Conservation (phyloP, 1,140 invertebrate species). For the Cotesia chilonis region DNA sequence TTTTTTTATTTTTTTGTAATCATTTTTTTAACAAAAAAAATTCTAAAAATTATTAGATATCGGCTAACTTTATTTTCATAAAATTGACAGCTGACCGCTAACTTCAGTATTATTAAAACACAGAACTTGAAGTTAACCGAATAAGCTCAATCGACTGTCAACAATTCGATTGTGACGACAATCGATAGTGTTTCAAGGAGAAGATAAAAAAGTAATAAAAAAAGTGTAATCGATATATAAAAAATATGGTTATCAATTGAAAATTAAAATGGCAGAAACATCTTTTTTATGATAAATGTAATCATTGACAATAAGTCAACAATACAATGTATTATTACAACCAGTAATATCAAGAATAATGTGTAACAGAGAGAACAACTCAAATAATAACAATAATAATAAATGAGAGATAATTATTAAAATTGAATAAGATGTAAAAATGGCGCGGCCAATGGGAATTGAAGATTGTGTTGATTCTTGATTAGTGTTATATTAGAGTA, state of each 20-base stretch:
- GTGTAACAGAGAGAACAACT: not conserved
- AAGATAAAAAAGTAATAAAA: not conserved
- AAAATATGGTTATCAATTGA: not conserved
- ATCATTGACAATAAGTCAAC: not conserved
- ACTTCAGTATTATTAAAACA: not conserved
- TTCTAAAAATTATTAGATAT: no score
- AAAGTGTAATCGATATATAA: not conserved
- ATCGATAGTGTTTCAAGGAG: no score
- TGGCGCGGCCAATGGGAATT: constrained; percentile 32
- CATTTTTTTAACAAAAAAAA: no score
- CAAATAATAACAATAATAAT: not conserved
- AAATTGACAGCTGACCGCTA: no score
- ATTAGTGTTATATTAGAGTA: not conserved
- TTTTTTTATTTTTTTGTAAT: no score
- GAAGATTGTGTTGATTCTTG: constrained; percentile 15
- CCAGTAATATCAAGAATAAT: not conserved
- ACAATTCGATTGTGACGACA: no score
- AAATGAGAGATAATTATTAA: constrained; percentile 7
- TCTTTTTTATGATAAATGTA: constrained; percentile 9
- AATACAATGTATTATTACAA: not conserved
- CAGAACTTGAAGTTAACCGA: no score
- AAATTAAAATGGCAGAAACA: constrained; percentile 13
- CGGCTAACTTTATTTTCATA: no score
- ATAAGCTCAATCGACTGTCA: no score
- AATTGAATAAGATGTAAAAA: constrained; percentile 27